A percentile compares a stretch with the other conserved stretches of the same genome.
phyloP scores from a whole-genome alignment of 2,888 invertebrate species.

The Acanthosepion lycidas region DNA sequence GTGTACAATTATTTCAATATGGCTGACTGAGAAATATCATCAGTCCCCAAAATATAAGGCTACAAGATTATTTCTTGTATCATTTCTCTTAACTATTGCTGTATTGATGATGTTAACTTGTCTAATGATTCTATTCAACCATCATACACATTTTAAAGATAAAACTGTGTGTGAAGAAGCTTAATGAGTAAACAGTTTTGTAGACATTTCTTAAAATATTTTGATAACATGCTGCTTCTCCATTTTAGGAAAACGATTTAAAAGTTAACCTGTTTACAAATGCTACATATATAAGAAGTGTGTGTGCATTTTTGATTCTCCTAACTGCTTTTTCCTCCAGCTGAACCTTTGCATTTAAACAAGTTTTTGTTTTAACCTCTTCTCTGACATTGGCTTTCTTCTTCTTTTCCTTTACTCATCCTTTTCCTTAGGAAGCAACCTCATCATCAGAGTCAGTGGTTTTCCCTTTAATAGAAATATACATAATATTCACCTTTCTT shows the following conservation, averaged over 20 bases:
- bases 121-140: too few species aligned
- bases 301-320: background rate
- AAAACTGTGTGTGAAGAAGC: too few species aligned
- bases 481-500: background rate
- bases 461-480: background rate
- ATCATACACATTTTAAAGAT: too few species aligned
- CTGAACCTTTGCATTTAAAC: background rate
- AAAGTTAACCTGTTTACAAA: background rate
- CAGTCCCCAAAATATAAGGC: too few species aligned
- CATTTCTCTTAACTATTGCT: too few species aligned
- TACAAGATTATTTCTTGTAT: too few species aligned
- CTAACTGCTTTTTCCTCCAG: background rate
- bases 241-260: background rate
- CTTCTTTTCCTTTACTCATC: background rate
- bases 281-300: background rate
- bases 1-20: too few species aligned
- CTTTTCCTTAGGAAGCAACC: background rate
- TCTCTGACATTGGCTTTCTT: background rate
- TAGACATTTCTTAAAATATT: too few species aligned
- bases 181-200: too few species aligned
- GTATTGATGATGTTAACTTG: too few species aligned
- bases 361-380: background rate
- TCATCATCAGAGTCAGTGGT: background rate
- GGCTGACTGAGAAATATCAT: too few species aligned
- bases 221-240: too few species aligned